Evolutionary conservation across 1,140 invertebrate species (phyloP), one percentile per base, ranked within the genome.

Genomic region (Drosophila yakuba): DNA sequence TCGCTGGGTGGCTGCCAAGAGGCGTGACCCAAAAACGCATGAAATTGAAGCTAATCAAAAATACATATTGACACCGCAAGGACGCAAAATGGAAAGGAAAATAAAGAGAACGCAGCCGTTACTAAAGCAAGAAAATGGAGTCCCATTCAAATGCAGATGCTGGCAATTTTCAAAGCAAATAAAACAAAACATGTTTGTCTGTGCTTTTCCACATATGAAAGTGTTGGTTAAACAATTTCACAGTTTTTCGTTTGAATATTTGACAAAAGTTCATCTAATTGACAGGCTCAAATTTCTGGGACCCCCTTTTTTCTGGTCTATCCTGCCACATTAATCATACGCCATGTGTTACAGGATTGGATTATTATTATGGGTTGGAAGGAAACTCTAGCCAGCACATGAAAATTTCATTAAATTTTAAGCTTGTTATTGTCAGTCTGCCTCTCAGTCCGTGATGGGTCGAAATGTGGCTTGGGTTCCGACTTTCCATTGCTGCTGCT

Each of bases 391-490:
- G 14, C 38, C 74, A 39, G 47, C 52, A 73, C 54, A 78, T 73
- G 82, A 47, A 86, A 77, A 88, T 83, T 83, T 88, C 71, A 89
- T 83, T 88, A 73, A 88, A 73, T 66, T 80, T 75, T 55, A 66
- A 71, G 75, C 80, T 56, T 61, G 76, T 69, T 78, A 83, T 71
- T 57, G 68, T 64, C 54, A 45, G 15, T 43, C 57, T 57, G 36
- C 28, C 60, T 14, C 25, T 14, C 11, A 28, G 55, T 35, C 55
- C 59, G 54, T 43, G 32, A 59, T 32, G 60, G 60, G 52, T n/a
- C 25, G 47, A 20, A 41, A 20, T 32, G 43, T 48, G 38, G 73
- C 17, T 43, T 39, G 71, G 15, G 54, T 23, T 35, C 15, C n/a
- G n/a, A 41, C 39, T 38, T 54, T 56, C n/a, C 32, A 32, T 10